Percentiles rank a stretch among this genome's conserved stretches.
phyloP scores from a whole-genome alignment of 1,140 invertebrate species.

The Mya arenaria region DNA sequence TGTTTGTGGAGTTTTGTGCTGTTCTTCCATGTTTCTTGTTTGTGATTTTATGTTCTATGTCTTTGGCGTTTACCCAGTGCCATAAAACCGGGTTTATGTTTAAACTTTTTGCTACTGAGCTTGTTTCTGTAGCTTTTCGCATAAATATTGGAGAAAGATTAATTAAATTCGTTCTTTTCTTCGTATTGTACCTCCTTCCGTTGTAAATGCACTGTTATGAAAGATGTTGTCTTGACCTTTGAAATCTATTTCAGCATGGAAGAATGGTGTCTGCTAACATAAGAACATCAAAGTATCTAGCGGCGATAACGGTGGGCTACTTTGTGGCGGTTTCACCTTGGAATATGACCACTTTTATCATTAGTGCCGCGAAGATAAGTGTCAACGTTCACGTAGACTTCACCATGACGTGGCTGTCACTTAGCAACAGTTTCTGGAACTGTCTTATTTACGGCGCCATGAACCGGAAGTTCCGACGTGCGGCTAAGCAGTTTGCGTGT shows the following conservation, averaged over 20 bases:
- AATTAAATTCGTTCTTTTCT: no score
- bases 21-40: no score
- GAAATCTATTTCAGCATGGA: conserved; percentile 45
- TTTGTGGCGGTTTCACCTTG: conserved; percentile 59
- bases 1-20: no score
- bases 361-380: conserved; percentile 25
- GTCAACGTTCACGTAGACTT: conserved; percentile 39
- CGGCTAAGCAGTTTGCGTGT: conserved; percentile 23
- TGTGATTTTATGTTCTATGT: no score
- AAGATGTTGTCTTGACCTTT: no score
- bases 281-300: conserved; percentile 56
- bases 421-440: conserved; percentile 65
- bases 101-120: no score
- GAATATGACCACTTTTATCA: conserved; percentile 49
- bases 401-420: conserved; percentile 58
- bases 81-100: no score
- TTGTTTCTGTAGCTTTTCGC: no score
- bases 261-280: conserved; percentile 45
- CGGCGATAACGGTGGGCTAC: conserved; percentile 57
- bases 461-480: conserved; percentile 54
- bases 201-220: no score
- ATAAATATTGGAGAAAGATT: no score
- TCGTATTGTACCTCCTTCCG: no score
- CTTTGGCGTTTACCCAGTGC: no score
- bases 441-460: conserved; percentile 56